Conservation (phyloP, 2,797 vertebrate genomes). For the Triplophysa bombifrons region DNA sequence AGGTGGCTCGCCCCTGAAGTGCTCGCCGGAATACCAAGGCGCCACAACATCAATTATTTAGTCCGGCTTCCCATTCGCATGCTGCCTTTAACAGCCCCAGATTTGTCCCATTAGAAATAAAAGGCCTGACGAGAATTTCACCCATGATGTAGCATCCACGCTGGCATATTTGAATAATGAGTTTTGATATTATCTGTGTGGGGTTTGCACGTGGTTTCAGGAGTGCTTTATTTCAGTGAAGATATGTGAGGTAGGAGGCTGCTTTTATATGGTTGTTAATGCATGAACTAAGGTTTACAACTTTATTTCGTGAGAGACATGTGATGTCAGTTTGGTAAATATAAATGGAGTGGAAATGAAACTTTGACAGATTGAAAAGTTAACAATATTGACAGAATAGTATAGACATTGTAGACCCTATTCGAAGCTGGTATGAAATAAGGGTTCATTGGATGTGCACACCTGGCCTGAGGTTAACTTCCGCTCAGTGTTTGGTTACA, state of each 20-base stretch:
- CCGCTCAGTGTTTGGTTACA: no score
- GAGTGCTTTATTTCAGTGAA: neutral
- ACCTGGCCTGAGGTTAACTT: no score
- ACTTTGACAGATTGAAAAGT: slow-evolving; percentile 3
- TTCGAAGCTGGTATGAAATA: neutral
- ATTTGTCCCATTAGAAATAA: slow-evolving; percentile 79
- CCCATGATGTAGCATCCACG: slow-evolving; percentile 16
- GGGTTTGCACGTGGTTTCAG: neutral
- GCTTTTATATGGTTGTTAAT: neutral
- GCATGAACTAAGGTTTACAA: neutral
- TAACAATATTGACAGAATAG: neutral
- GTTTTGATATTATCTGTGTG: slow-evolving; percentile 37
- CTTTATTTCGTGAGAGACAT: slow-evolving; percentile 6
- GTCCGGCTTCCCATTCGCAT: slow-evolving; percentile 71
- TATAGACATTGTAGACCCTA: neutral
- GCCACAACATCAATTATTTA: slow-evolving; percentile 81
- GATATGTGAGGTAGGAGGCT: neutral
- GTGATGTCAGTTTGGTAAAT: neutral
- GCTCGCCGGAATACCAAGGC: slow-evolving; percentile 74
- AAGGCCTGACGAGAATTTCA: slow-evolving; percentile 58
- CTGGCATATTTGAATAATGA: slow-evolving; percentile 25
- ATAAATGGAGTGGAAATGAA: neutral
- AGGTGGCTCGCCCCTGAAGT: slow-evolving; percentile 78
- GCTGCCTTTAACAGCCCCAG: slow-evolving; percentile 72
- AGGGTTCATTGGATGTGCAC: no score